A percentile compares a stretch with the other conserved stretches of the same genome.
Conservation (phyloP, 2,888 invertebrate species). For the Dynastes tityus region DNA sequence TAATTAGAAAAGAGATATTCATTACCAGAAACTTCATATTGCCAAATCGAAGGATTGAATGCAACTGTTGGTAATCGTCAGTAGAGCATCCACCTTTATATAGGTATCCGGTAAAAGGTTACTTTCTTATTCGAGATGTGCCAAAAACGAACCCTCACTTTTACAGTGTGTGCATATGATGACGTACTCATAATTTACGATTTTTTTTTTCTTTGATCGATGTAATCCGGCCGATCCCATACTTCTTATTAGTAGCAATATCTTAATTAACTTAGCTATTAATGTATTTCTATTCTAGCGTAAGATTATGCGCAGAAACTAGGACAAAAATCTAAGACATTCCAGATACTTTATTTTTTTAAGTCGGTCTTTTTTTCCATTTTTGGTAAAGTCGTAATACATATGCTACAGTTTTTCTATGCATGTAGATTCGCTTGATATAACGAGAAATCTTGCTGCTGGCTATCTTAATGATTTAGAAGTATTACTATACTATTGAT, state of each 20-base stretch:
- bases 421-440: no score
- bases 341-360: no score
- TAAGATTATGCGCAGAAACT: no score
- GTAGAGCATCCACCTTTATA: conserved; percentile 34
- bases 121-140: conserved; percentile 32
- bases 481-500: no score
- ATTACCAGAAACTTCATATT: conserved; percentile 46
- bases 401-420: no score
- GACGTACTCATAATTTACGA: neutral
- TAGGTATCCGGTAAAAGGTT: conserved; percentile 15
- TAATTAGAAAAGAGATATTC: neutral
- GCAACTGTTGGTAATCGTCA: conserved; percentile 27
- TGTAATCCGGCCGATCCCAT: neutral
- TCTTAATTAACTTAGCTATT: no score
- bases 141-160: conserved; percentile 21
- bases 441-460: no score
- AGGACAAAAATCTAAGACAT: no score
- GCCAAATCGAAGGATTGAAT: conserved; percentile 7
- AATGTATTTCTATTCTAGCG: no score
- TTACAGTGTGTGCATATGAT: neutral
- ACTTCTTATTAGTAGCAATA: neutral
- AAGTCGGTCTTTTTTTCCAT: no score
- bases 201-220: conserved; percentile 22
- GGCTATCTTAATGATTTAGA: no score
- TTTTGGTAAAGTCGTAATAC: no score